phyloP scores from a whole-genome alignment of 2,888 invertebrate species.

The Troglohyphantes excavatus region DNA sequence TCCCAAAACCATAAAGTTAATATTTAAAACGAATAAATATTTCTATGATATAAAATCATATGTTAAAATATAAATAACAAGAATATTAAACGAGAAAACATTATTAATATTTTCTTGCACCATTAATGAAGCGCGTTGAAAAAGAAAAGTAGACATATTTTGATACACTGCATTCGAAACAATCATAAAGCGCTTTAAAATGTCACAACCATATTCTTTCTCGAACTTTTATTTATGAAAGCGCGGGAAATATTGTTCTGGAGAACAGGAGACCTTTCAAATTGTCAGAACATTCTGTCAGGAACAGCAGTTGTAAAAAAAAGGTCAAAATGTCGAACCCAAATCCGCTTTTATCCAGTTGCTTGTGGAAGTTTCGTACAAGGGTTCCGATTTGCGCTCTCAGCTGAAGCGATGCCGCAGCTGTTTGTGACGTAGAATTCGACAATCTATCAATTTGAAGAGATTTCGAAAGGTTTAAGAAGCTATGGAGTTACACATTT shows the following conservation, averaged over 20 bases:
- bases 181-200: neutral
- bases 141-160: neutral
- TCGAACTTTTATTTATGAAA: constrained; percentile 37
- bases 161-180: constrained; percentile 1
- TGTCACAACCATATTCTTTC: neutral
- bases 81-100: too few relatives aligned
- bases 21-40: too few relatives aligned
- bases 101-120: neutral
- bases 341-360: constrained; percentile 46
- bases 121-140: neutral
- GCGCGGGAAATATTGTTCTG: constrained; percentile 12
- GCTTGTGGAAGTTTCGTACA: constrained; percentile 46
- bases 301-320: constrained; percentile 38
- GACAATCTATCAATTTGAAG: constrained; percentile 60
- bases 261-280: constrained; percentile 30
- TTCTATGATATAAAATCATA: too few relatives aligned
- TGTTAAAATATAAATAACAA: too few relatives aligned
- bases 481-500: constrained; percentile 34
- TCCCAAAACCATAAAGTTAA: too few relatives aligned
- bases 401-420: constrained; percentile 45
- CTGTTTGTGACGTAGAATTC: constrained; percentile 33
- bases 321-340: constrained; percentile 43
- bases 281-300: constrained; percentile 27
- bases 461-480: constrained; percentile 49
- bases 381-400: constrained; percentile 45